Evolutionary conservation across 2,888 invertebrate species (phyloP), one percentile per base, ranked within the genome.

Genomic region (Aphrophora alni): DNA sequence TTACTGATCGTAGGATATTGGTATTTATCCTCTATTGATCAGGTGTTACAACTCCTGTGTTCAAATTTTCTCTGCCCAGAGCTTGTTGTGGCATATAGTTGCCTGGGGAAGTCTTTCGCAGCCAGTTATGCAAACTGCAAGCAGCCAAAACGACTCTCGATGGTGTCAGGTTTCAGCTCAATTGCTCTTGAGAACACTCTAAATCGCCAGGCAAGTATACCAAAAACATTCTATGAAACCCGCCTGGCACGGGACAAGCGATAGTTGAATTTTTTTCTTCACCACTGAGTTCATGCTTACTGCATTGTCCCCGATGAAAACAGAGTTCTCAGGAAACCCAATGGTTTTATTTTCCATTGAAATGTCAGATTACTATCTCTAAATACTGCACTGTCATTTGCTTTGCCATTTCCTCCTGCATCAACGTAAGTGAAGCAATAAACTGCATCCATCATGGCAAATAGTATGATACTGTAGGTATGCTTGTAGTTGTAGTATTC

Each of bases 101-200:
- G n/a, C 70, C 44, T 71, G 75, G 68, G 14, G 70, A n/a, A 70
- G 81, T 82, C 28, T 70, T 77, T 26, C 78, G 51, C 51, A 82
- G 59, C 82, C 81, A 82, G n/a, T n/a, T n/a, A n/a, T n/a, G n/a
- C n/a, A n/a, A n/a, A n/a, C n/a, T n/a, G n/a, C n/a, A n/a, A n/a
- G 72, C 81, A 81, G 77, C 80, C 75, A 25, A 81, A 21, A 78
- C 78, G 68, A 38, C 82, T 81, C 68, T 77, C 82, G 2, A 80
- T 59, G 21, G 81, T 82, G 21, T 73, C 72, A 24, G 71, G 75
- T 77, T 77, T 68, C 69, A 77, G 26, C 70, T 77, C 77, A 27
- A 77, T 77, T 33, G 70, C 28, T 77, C 21, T 77, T 72, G 72
- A 77, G 28, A 77, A 77, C 69, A 44, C 78, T 72, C 78, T 4